A percentile compares a stretch with the other conserved stretches of the same genome.
These are phyloP conservation scores for Delphinapterus leucas DNA, from an alignment of 2,113 vertebrate genomes.

Conservation along the genomic window DNA sequence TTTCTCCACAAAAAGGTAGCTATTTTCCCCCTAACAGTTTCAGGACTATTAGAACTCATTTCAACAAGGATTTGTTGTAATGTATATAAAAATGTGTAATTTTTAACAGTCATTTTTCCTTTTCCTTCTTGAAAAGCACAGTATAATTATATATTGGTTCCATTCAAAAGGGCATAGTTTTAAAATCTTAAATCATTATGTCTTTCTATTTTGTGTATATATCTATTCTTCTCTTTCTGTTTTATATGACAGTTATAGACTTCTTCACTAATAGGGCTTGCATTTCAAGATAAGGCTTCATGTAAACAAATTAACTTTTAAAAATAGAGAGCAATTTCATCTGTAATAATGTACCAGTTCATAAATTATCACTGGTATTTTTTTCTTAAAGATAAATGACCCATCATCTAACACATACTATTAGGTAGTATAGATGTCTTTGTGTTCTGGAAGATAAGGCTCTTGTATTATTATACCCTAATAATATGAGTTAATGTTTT, in stretches of 20 bases:
- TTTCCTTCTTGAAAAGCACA: background rate
- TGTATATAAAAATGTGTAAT: background rate
- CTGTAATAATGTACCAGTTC: conserved; percentile 83
- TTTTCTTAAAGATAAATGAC: conserved; percentile 82
- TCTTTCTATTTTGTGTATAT: conserved; percentile 78
- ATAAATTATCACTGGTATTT: conserved; percentile 83
- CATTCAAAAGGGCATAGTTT: conserved; percentile 44
- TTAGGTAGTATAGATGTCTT: conserved; percentile 84
- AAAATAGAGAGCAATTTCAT: conserved; percentile 85
- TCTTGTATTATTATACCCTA: conserved; percentile 84
- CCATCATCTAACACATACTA: conserved; percentile 82
- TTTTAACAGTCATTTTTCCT: background rate
- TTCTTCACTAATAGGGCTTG: conserved; percentile 82
- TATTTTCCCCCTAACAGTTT: background rate
- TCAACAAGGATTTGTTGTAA: conserved; percentile 28
- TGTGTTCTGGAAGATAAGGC: conserved; percentile 85
- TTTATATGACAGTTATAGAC: conserved; percentile 82
- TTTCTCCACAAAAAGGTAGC: background rate
- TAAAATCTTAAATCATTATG: conserved; percentile 74
- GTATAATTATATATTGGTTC: conserved; percentile 27
- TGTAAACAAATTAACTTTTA: conserved; percentile 89
- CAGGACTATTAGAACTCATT: background rate
- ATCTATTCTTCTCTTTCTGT: conserved; percentile 73
- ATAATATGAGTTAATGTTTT: conserved; percentile 88
- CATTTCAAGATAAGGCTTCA: conserved; percentile 85